Evolutionary conservation across 2,113 vertebrate genomes (phyloP).

Genomic region (Atherinomorus stipes): DNA sequence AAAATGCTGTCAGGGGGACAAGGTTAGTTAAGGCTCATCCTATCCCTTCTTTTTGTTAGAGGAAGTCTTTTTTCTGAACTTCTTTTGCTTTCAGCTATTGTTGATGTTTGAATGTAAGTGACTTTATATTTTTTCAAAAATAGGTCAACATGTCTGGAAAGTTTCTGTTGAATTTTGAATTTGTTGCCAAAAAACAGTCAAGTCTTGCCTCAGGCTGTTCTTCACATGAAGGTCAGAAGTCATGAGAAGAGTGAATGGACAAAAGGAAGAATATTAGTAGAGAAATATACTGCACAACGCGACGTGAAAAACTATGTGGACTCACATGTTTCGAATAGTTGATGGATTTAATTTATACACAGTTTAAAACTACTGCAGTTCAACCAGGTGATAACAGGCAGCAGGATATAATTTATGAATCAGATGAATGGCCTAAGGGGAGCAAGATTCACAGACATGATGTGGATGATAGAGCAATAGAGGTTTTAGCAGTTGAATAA

Average conservation of each 20-base stretch:
- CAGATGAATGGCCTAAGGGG: conserved; percentile 43
- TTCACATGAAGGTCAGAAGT: conserved; percentile 44
- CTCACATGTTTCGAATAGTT: neutral
- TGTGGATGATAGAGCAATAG: conserved; percentile 59
- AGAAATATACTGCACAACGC: neutral
- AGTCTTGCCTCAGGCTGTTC: conserved; percentile 45
- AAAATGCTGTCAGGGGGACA: neutral
- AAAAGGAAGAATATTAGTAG: neutral
- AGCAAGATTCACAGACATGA: conserved; percentile 54
- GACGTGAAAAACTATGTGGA: neutral
- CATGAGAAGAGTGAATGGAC: neutral
- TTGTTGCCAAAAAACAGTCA: conserved; percentile 29
- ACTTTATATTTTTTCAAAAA: conserved; percentile 20
- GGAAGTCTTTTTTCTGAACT: neutral
- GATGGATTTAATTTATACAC: conserved; percentile 15
- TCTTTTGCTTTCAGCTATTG: conserved; percentile 11
- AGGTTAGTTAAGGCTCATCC: neutral
- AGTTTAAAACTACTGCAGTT: conserved; percentile 8
- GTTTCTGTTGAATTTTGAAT: conserved; percentile 29
- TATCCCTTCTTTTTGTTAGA: neutral
- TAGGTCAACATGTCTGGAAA: conserved; percentile 12
- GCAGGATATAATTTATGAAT: conserved; percentile 40
- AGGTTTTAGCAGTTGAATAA: conserved; percentile 61
- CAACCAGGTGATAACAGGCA: conserved; percentile 22
- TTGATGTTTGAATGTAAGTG: neutral